Evolutionary conservation across 2,797 vertebrate species (phyloP), one percentile per base, ranked within the genome.

Genomic region (Lutjanus argentimaculatus): DNA sequence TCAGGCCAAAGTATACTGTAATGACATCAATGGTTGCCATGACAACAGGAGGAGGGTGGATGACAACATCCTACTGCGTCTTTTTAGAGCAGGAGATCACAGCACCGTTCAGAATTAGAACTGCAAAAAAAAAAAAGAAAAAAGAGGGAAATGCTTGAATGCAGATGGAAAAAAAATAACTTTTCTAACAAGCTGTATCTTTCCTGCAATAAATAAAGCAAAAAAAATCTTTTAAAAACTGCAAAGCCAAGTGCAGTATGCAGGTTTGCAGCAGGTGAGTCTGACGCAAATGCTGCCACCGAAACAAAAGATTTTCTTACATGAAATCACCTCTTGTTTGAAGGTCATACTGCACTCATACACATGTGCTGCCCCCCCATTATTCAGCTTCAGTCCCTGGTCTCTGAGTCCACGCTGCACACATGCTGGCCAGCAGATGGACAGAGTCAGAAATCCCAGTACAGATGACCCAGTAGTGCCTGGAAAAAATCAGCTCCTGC

Each of bases 11-110:
- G 87, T 77, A 88, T 82, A 88, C 82, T 86, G 87, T 91, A 85
- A 91, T 97, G 96, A 97, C 96, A 96, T 97, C 96, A 97, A 91
- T 93, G 79, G 95, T 97, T 94, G 92, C 94, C 92, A 88, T 93
- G 96, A 93, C 94, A 95, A 97, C 95, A 53, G 85, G 91, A 83
- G 87, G 89, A 79, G 90, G 88, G 87, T 62, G 88, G 88, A 94
- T 91, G 92, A 94, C 92, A 94, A 92, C 92, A 92, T 92, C 86
- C 89, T 80, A 78, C 82, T 86, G 84, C 78, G 74, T 91, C 77
- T 87, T 89, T 36, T 89, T 71, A 69, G 80, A 84, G 88, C 77
- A 72, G 86, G 79, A 83, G 91, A 92, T 91, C 89, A 85, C 77
- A 83, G 79, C 75, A 21, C 70, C 68, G 76, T 61, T 89, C 64